These are phyloP conservation scores for Muscicapa striata DNA, from an alignment of 2,797 vertebrate species.

Conservation along the genomic window DNA sequence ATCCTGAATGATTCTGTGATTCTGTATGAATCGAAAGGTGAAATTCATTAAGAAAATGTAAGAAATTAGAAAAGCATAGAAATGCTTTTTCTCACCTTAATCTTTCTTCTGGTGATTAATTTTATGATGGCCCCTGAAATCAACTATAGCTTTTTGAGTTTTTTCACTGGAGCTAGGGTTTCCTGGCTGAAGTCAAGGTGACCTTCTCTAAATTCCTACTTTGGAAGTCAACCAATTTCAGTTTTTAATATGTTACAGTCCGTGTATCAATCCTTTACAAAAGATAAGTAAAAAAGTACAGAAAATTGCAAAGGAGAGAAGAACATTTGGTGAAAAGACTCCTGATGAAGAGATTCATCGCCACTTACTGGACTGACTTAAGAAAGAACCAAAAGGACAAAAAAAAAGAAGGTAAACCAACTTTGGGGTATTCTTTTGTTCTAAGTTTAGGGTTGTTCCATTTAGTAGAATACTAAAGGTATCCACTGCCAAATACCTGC, in stretches of 20 bases:
- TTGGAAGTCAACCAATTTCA: background rate
- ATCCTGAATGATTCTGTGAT: background rate
- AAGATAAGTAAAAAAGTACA: background rate
- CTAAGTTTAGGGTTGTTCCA: background rate
- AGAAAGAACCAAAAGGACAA: background rate
- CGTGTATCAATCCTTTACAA: slow-evolving; percentile 15
- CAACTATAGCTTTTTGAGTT: background rate
- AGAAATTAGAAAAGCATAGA: background rate
- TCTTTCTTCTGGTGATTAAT: background rate
- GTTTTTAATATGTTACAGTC: slow-evolving; percentile 63
- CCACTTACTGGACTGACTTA: background rate
- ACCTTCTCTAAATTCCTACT: background rate
- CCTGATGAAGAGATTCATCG: background rate
- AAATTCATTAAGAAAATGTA: background rate
- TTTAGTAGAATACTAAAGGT: background rate
- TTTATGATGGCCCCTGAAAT: background rate
- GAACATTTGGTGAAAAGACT: accelerated
- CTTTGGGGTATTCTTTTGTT: background rate
- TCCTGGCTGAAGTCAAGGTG: background rate
- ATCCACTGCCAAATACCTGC: background rate
- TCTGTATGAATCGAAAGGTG: background rate
- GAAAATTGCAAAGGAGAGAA: background rate
- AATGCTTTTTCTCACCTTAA: background rate
- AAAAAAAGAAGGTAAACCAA: background rate
- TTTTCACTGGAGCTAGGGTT: background rate